phyloP scores from a whole-genome alignment of 1,140 invertebrate genomes.

The Ostrea edulis region DNA sequence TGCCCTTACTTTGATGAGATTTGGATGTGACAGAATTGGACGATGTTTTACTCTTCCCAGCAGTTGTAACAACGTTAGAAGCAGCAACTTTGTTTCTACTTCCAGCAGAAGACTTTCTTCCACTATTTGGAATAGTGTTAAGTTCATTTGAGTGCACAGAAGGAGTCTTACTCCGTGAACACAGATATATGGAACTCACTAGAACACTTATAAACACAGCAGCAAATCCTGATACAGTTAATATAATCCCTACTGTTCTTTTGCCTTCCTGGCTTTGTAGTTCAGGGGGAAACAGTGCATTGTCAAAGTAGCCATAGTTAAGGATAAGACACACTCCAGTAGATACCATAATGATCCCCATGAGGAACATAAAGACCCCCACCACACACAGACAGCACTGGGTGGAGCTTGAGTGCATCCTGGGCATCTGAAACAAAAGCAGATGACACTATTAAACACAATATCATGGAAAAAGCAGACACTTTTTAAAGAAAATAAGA shows the following conservation, averaged over 20 bases:
- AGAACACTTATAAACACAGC: slow-evolving; percentile 52
- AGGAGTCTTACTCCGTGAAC: slow-evolving; percentile 40
- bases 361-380: slow-evolving; percentile 66
- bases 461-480: not conserved
- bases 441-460: not conserved
- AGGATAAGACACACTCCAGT: slow-evolving; percentile 69
- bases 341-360: slow-evolving; percentile 69
- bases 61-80: not conserved
- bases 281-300: slow-evolving; percentile 62
- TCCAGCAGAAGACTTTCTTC: slow-evolving; percentile 42
- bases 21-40: not conserved
- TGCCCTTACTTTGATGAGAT: slow-evolving; percentile 19
- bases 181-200: slow-evolving; percentile 54
- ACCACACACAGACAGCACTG: slow-evolving; percentile 68
- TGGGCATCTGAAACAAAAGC: slow-evolving; percentile 62
- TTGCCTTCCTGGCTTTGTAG: slow-evolving; percentile 69
- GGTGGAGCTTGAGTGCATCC: slow-evolving; percentile 64
- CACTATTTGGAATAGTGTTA: slow-evolving; percentile 41
- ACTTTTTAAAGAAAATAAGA: not conserved
- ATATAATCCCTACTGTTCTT: slow-evolving; percentile 67
- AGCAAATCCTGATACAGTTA: slow-evolving; percentile 52
- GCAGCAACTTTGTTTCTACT: slow-evolving; percentile 33
- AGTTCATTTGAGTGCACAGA: slow-evolving; percentile 46
- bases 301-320: slow-evolving; percentile 67
- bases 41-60: not conserved